Evolutionary conservation across 2,888 invertebrate genomes (phyloP), one percentile per base, ranked within the genome.

Genomic region (Papilio gigon): DNA sequence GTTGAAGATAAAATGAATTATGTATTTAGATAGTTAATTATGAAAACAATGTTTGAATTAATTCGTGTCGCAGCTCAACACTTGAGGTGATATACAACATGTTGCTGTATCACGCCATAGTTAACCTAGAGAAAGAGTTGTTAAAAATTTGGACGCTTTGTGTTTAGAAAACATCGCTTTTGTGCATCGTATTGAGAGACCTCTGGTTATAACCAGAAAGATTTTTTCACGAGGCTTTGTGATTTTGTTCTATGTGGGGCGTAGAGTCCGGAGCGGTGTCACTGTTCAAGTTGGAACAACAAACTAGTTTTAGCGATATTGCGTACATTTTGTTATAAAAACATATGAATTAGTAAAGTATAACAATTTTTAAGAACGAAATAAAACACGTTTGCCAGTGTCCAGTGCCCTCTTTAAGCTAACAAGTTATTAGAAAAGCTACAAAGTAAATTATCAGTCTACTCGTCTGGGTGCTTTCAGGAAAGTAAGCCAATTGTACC

Each of bases 401-500:
- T 9, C 33, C 9, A 8, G 12, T 20, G 17, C 47, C 3, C 6
- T 50, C 2, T 12, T n/a, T 14, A n/a, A 14, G 1, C 53, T 30
- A 53, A 8, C 53, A 9, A 53, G 30, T 53, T 53, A 53, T 56
- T 56, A 30, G 53, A 56, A 56, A 56, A 56, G 27, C 17, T 11
- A 1, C 27, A 53, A 25, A 30, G n/a, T 56, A 4, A 56, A 30
- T 56, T 17, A 27, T 9, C 17, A 1, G 30, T 27, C 53, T n/a
- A 30, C 4, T 40, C 25, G 63, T 63, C 47, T 14, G 20, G 1
- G n/a, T 35, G 20, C 4, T 5, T n/a, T 5, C 12, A 27, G 58
- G 65, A 44, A 58, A 65, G 65, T 65, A 30, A 65, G 42, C 27
- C 65, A 42, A 9, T 20, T 30, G 17, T 58, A 65, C 65, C 65